Evolutionary conservation across 1,140 invertebrate genomes (phyloP).

Genomic region (Zaprionus inermis): DNA sequence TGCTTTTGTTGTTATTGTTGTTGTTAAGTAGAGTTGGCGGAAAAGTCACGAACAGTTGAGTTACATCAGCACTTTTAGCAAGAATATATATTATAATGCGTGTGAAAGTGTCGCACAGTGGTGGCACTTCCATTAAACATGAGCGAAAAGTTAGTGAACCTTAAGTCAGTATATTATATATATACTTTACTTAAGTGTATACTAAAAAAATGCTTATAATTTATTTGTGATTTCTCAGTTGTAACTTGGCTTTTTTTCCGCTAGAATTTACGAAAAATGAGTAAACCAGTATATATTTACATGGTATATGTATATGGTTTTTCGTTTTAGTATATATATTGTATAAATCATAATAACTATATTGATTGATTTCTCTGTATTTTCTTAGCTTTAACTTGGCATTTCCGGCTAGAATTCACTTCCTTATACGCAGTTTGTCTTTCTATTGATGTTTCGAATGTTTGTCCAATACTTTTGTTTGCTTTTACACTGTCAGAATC

Average conservation of each 20-base stretch:
- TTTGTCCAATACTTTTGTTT: not conserved
- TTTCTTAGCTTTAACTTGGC: not conserved
- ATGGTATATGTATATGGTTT: not conserved
- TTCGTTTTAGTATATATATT: not conserved
- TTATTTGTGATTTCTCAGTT: not conserved
- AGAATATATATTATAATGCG: conserved; percentile 40
- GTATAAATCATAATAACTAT: not conserved
- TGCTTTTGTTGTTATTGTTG: conserved; percentile 12
- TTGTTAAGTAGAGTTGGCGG: conserved; percentile 12
- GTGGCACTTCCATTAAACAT: not conserved
- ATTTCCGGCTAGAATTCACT: conserved; percentile 15
- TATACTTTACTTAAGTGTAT: not conserved
- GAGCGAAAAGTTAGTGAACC: not conserved
- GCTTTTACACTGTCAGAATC: conserved; percentile 7
- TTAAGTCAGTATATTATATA: not conserved
- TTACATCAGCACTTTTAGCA: conserved; percentile 47
- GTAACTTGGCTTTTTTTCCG: too few relatives aligned
- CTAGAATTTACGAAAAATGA: too few relatives aligned
- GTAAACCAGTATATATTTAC: not conserved
- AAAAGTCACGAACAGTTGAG: conserved; percentile 41
- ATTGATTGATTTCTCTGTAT: not conserved
- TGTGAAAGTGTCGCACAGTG: conserved; percentile 48
- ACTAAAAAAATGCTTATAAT: not conserved
- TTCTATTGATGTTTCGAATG: conserved; percentile 13
- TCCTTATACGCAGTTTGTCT: conserved; percentile 29